phyloP scores from a whole-genome alignment of 2,797 vertebrate genomes.

The Cirrhinus molitorella region DNA sequence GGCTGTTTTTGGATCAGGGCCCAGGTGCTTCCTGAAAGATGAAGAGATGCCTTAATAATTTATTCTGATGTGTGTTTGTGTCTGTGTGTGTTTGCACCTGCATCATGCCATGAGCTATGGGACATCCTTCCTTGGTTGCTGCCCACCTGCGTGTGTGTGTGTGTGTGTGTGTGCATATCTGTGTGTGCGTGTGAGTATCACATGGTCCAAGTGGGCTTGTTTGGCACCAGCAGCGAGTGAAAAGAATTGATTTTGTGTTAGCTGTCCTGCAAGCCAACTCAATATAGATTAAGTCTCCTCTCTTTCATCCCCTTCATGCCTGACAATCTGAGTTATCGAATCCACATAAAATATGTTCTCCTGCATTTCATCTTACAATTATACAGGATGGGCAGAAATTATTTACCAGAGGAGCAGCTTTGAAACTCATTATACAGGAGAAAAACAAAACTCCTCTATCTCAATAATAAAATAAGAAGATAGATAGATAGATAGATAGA shows the following conservation, averaged over 20 bases:
- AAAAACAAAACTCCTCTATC: neutral
- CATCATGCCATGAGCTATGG: conserved; percentile 25
- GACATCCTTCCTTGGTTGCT: neutral
- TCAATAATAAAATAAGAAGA: too few species aligned
- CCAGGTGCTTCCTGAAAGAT: conserved; percentile 45
- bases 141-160: neutral
- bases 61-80: conserved; percentile 22
- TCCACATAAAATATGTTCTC: conserved; percentile 51
- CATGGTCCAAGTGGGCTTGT: conserved; percentile 53
- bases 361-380: conserved; percentile 52
- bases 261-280: conserved; percentile 58
- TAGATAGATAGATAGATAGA: too few species aligned
- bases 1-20: conserved; percentile 42
- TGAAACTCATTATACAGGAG: neutral
- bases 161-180: conserved; percentile 1
- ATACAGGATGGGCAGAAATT: conserved; percentile 35
- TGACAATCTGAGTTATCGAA: conserved; percentile 58
- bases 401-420: neutral
- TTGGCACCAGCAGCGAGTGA: conserved; percentile 59
- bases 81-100: conserved; percentile 18
- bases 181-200: neutral
- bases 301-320: conserved; percentile 46
- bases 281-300: conserved; percentile 50
- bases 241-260: conserved; percentile 63
- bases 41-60: conserved; percentile 43